Conservation (phyloP, 1,140 invertebrate genomes). For the Chionoecetes opilio region DNA sequence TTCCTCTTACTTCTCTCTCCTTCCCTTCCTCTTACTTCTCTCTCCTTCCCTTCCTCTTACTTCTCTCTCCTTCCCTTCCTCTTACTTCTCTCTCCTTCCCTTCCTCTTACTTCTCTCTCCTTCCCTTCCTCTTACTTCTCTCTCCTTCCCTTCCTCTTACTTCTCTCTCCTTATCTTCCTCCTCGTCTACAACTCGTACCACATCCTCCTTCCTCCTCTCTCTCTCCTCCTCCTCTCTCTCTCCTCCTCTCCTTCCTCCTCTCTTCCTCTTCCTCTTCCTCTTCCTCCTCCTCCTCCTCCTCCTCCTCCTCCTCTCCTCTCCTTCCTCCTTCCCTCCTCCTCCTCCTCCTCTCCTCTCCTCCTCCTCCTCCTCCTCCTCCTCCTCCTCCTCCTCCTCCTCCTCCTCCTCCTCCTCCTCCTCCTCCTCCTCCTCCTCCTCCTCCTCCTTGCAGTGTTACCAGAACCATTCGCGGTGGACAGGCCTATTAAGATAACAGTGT, state of each 20-base stretch:
- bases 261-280: neutral
- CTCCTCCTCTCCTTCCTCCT: neutral
- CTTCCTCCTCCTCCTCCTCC: neutral
- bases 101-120: neutral
- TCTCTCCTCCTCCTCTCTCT: slow-evolving; percentile 24
- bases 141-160: neutral
- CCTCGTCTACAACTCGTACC: neutral
- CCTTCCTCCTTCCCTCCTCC: neutral
- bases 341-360: neutral
- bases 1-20: no score
- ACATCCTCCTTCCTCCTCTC: neutral
- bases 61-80: neutral
- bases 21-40: neutral
- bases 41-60: neutral
- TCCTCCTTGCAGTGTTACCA: neutral
- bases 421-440: slow-evolving; percentile 14
- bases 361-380: slow-evolving; percentile 9
- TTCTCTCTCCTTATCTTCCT: no score
- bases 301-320: neutral
- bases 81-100: neutral
- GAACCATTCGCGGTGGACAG: neutral
- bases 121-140: neutral
- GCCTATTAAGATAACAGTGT: neutral
- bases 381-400: slow-evolving; percentile 8
- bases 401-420: slow-evolving; percentile 8